A percentile compares a stretch with the other conserved stretches of the same genome.
These are phyloP conservation scores for Zaprionus ghesquierei DNA, from an alignment of 1,140 invertebrate genomes.

Conservation along the genomic window DNA sequence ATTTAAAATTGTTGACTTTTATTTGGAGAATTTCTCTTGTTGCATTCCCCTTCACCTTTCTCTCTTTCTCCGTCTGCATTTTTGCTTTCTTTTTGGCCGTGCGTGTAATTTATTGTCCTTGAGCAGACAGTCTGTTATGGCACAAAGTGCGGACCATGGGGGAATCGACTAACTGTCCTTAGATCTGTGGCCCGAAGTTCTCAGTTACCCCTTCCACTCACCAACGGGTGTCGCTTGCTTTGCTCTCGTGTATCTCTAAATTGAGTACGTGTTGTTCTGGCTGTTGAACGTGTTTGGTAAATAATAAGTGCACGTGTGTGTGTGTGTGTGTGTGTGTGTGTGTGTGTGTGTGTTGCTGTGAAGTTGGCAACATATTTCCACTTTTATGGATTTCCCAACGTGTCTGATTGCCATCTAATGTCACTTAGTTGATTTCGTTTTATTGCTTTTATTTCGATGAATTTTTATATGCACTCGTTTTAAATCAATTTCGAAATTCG, in stretches of 20 bases:
- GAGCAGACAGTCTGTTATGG: constrained; percentile 19
- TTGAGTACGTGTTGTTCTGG: constrained; percentile 77
- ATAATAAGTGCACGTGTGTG: constrained; percentile 57
- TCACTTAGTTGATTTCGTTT: constrained; percentile 59
- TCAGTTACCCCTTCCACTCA: not conserved
- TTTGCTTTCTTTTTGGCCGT: not conserved
- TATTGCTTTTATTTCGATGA: constrained; percentile 60
- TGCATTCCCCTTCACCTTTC: not conserved
- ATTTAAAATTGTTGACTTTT: constrained; percentile 42
- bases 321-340: constrained; percentile 12
- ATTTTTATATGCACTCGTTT: constrained; percentile 20
- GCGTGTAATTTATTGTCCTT: constrained; percentile 60
- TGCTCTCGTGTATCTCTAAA: constrained; percentile 63
- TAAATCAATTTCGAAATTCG: constrained; percentile 28
- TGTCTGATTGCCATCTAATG: constrained; percentile 73
- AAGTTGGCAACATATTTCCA: constrained; percentile 73
- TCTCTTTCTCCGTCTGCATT: not conserved
- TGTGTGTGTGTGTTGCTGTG: constrained; percentile 9
- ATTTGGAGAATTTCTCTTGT: constrained; percentile 15
- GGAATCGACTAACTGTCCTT: constrained; percentile 40
- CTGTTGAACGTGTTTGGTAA: constrained; percentile 73
- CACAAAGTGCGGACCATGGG: not conserved
- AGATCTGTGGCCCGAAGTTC: constrained; percentile 42
- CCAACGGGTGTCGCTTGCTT: not conserved
- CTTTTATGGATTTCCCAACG: constrained; percentile 74